Evolutionary conservation across 2,888 invertebrate genomes (phyloP).

Genomic region (Nephrotoma appendiculata): DNA sequence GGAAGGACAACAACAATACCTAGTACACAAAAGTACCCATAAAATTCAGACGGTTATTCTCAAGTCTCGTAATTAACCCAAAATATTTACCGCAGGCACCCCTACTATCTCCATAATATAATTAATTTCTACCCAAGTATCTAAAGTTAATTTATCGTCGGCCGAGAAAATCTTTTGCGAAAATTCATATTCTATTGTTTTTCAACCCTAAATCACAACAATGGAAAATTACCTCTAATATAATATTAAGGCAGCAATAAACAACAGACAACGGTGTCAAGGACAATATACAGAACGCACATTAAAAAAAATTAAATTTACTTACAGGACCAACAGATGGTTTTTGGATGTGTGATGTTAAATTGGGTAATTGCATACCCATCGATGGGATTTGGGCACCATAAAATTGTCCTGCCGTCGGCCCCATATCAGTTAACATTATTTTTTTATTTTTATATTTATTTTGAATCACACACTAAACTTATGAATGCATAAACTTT

Average conservation of each 20-base stretch:
- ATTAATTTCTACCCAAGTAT: background rate
- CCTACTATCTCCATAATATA: background rate
- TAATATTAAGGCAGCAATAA: background rate
- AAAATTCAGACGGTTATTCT: background rate
- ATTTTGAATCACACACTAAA: background rate
- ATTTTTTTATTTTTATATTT: slow-evolving; percentile 10
- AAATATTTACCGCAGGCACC: background rate
- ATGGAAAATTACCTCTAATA: background rate
- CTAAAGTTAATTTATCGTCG: background rate
- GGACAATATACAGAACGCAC: background rate
- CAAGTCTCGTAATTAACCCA: background rate
- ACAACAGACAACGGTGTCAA: background rate
- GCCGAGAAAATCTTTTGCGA: background rate
- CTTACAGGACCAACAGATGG: slow-evolving; percentile 35
- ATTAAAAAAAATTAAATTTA: slow-evolving; percentile 5
- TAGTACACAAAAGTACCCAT: background rate
- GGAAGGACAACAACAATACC: background rate
- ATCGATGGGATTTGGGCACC: slow-evolving; percentile 44
- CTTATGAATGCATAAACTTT: background rate
- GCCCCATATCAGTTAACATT: slow-evolving; percentile 46
- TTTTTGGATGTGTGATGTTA: slow-evolving; percentile 32
- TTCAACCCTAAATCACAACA: background rate
- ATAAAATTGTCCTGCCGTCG: slow-evolving; percentile 43
- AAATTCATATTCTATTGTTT: background rate
- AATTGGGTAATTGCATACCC: slow-evolving; percentile 40